These are phyloP conservation scores for Brachystomella parvula DNA, from an alignment of 1,140 invertebrate genomes.

Conservation along the genomic window DNA sequence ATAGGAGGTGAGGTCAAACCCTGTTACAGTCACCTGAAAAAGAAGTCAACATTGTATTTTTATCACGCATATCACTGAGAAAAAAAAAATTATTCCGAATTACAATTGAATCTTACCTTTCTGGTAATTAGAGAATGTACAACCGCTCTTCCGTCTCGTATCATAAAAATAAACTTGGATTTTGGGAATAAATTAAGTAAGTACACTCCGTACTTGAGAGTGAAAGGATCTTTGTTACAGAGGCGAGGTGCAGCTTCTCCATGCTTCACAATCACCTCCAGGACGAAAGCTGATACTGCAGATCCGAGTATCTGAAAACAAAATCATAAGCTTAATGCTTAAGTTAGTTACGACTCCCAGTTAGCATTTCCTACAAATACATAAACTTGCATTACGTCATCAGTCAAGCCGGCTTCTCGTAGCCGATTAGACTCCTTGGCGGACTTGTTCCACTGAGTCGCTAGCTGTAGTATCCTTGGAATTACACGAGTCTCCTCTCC, in stretches of 20 bases:
- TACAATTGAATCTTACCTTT: constrained; percentile 53
- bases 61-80: constrained; percentile 12
- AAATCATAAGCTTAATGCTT: neutral
- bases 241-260: constrained; percentile 83
- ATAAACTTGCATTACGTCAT: constrained; percentile 51
- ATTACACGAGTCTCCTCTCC: constrained; percentile 97
- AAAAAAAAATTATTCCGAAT: neutral
- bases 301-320: constrained; percentile 32
- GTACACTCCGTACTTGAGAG: constrained; percentile 86
- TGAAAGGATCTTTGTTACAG: constrained; percentile 98
- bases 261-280: constrained; percentile 92
- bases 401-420: constrained; percentile 87
- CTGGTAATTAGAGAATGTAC: constrained; percentile 97
- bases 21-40: constrained; percentile 85
- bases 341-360: neutral
- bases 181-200: constrained; percentile 56
- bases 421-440: constrained; percentile 80
- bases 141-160: constrained; percentile 91
- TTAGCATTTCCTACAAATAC: neutral
- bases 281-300: constrained; percentile 90
- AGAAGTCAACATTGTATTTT: constrained; percentile 25
- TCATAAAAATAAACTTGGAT: constrained; percentile 95
- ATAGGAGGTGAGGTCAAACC: constrained; percentile 89
- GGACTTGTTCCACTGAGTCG: constrained; percentile 85
- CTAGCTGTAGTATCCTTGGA: constrained; percentile 82